Percentiles rank a stretch among this genome's conserved stretches.
Evolutionary conservation across 2,113 vertebrate genomes (phyloP).

Genomic region (Andinoacara biseriatus): DNA sequence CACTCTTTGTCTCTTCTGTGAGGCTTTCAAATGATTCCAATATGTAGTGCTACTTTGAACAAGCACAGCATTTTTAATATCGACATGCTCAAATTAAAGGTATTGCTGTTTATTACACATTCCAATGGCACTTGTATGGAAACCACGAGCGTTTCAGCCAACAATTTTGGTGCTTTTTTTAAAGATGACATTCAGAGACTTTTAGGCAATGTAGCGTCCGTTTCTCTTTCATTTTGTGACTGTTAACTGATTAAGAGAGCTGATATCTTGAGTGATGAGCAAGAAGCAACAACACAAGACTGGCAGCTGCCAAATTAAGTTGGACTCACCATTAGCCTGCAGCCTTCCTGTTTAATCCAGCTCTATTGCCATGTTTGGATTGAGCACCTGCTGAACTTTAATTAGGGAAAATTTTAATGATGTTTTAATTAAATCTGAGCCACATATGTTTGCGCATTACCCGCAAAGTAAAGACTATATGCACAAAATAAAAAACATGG

Average conservation of each 20-base stretch:
- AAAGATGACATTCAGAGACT: neutral
- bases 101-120: neutral
- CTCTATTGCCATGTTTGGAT: neutral
- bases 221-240: neutral
- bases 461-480: neutral
- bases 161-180: neutral
- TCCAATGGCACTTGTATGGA: neutral
- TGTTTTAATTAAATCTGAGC: too few relatives aligned
- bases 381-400: neutral
- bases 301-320: neutral
- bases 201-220: neutral
- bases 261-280: neutral
- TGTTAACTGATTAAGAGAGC: neutral
- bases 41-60: neutral
- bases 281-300: neutral
- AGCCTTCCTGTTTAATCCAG: neutral
- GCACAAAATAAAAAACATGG: neutral
- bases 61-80: neutral
- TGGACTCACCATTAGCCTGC: neutral
- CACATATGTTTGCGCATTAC: neutral
- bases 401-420: neutral
- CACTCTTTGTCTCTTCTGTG: neutral
- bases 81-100: neutral
- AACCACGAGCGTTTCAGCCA: neutral
- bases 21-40: neutral